These are phyloP conservation scores for Ophthalmolycus amberensis DNA, from an alignment of 2,113 vertebrate genomes.

Conservation along the genomic window DNA sequence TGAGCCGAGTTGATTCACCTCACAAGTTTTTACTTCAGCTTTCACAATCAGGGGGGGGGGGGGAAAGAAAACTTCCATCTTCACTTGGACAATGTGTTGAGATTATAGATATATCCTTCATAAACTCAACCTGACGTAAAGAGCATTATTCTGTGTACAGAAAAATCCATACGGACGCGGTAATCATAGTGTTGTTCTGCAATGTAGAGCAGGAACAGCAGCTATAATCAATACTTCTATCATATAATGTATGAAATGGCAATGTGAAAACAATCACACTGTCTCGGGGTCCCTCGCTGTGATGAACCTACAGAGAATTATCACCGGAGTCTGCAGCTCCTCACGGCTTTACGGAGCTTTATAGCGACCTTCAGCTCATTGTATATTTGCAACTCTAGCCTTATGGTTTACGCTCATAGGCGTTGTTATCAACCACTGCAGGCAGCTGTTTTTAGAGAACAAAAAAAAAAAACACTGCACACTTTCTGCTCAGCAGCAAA, in stretches of 20 bases:
- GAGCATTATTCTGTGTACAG: neutral
- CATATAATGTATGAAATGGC: neutral
- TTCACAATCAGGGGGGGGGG: neutral
- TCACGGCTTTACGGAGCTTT: neutral
- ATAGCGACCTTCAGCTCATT: neutral
- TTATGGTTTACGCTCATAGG: neutral
- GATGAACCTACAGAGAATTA: slow-evolving; percentile 2
- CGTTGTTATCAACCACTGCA: neutral
- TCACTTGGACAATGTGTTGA: neutral
- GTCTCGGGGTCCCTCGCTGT: neutral
- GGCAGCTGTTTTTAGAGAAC: neutral
- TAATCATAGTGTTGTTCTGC: neutral
- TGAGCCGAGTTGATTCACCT: neutral
- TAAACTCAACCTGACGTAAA: neutral
- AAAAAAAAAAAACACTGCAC: neutral
- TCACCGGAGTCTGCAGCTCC: neutral
- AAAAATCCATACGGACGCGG: neutral
- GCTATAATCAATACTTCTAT: neutral
- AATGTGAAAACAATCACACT: neutral
- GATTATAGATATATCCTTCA: neutral
- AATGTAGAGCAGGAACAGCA: neutral
- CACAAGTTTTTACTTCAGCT: neutral
- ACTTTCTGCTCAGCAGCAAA: neutral
- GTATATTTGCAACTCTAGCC: neutral
- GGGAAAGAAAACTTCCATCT: neutral